phyloP scores from a whole-genome alignment of 2,113 vertebrate species.

The Siniperca chuatsi region DNA sequence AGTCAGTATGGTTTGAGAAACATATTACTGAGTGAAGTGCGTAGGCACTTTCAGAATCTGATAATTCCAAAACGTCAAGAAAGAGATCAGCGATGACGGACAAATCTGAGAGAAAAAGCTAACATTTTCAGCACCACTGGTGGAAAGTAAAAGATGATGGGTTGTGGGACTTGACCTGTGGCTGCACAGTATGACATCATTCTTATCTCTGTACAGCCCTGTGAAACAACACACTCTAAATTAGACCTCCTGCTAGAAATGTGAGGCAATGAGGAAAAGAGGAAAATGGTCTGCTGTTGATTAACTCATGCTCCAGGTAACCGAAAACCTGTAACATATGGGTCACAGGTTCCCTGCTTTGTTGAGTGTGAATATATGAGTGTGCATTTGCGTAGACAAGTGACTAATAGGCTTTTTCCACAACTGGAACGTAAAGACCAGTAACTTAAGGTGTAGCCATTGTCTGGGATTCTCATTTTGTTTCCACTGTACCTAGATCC shows the following conservation, averaged over 20 bases:
- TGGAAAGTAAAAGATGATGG: slow-evolving; percentile 25
- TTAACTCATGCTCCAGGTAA: slow-evolving; percentile 52
- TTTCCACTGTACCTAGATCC: not conserved
- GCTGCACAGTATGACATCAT: slow-evolving; percentile 39
- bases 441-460: not conserved
- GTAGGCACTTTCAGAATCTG: not conserved
- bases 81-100: slow-evolving; percentile 29
- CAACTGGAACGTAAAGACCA: not conserved
- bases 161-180: slow-evolving; percentile 23
- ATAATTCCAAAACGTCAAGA: slow-evolving; percentile 28
- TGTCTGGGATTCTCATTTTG: not conserved
- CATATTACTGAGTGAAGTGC: slow-evolving; percentile 31
- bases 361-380: not conserved
- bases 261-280: slow-evolving; percentile 36
- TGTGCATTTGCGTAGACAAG: not conserved
- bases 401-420: not conserved
- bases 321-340: slow-evolving; percentile 39
- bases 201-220: slow-evolving; percentile 35
- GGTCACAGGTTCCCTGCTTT: slow-evolving; percentile 11
- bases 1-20: slow-evolving; percentile 23
- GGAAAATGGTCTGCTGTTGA: slow-evolving; percentile 55
- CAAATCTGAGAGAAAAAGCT: slow-evolving; percentile 44
- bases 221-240: slow-evolving; percentile 39
- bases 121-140: slow-evolving; percentile 13
- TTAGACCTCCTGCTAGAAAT: slow-evolving; percentile 37